Base-by-base conservation (phyloP, 2,797 vertebrate species). In the Apogon hyalosoma region DNA sequence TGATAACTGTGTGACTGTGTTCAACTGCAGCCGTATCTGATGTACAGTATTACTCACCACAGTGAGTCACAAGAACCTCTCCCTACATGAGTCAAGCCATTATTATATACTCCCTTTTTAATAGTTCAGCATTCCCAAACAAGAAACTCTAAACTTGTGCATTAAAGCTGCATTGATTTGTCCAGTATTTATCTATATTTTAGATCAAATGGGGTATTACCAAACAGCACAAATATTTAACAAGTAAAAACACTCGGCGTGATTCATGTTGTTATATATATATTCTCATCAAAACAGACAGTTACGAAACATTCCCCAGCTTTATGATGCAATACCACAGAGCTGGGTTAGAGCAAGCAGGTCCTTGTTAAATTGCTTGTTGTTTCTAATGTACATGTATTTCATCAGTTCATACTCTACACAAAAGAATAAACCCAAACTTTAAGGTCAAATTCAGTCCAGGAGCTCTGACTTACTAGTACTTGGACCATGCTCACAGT, bases 11-110 rank as follows among this genome's bases (percentile, higher is more conserved):
- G 5, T 6, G 4, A 13, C 7, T 13, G 3, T 15, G 36, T 49
- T 14, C 49, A 42, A 13, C 42, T 16, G 12, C 6, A 57, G 33
- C 9, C 42, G 10, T 9, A 36, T 36, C 33, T 36, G 9, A 36
- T 9, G 33, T 36, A 33, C 11, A 11, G 33, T 42, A 43, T 75
- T 69, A 50, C 11, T 77, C 41, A 75, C 19, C 40, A 21, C 14
- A 47, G 15, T 85, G 82, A 83, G 50, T 83, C 74, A 76, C 18
- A 39, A 3, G 43, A 54, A 51, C 56, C 57, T 69, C 59, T 69
- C 64, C 54, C 14, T 19, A 10, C 19, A 38, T 60, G 51, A 68
- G 46, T 64, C 63, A 50, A 12, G 8, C 16, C 39, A 1, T 51
- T 19, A 38, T 13, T 41, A 41, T 51, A 11, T 31, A 16, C 38